Evolutionary conservation across 2,797 vertebrate species (phyloP), one percentile per base, ranked within the genome.

Genomic region (Australoheros facetus): DNA sequence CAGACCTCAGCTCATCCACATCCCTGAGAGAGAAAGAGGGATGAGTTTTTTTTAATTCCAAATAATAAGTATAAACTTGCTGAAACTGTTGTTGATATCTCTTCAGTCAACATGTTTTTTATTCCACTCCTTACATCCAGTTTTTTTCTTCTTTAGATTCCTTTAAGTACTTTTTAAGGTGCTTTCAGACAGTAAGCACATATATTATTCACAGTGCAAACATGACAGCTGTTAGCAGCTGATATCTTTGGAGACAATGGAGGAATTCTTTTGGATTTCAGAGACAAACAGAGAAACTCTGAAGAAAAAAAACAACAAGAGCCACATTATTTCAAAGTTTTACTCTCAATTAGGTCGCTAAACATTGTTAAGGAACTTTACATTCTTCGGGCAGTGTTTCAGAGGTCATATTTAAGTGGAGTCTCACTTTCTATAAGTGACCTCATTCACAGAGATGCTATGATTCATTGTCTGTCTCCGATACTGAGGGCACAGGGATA

Each of bases 1-100:
- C 64, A 71, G 48, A 80, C 58, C 32, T 4, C 64, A 72, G 58
- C 75, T 70, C 57, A 60, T n/a, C 14, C 14, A 16, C 60, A 17
- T 26, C 2, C 4, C 42, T 19, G 23, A 12, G 16, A 28, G 23
- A 28, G 1, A 28, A 66, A 26, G 9, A 48, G 42, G 23, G 9
- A 48, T 66, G 62, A 28, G 21, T 19, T 45, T 28, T 64, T 42
- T 16, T 48, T 14, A 48, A 66, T 19, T 66, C 0, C 28, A 45
- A 16, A 56, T 26, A 59, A 34, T 7, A 34, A 75, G 2, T 19
- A 37, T 34, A 7, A n/a, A 56, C 42, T 70, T 56, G 7, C 64
- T 56, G 23, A 45, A 66, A 66, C 2, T 51, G 48, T 34, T 51
- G 2, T 14, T 70, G 23, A 54, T 11, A 55, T 76, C 56, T 3